Evolutionary conservation across 2,888 invertebrate genomes (phyloP).

Genomic region (Aphrophora alni): DNA sequence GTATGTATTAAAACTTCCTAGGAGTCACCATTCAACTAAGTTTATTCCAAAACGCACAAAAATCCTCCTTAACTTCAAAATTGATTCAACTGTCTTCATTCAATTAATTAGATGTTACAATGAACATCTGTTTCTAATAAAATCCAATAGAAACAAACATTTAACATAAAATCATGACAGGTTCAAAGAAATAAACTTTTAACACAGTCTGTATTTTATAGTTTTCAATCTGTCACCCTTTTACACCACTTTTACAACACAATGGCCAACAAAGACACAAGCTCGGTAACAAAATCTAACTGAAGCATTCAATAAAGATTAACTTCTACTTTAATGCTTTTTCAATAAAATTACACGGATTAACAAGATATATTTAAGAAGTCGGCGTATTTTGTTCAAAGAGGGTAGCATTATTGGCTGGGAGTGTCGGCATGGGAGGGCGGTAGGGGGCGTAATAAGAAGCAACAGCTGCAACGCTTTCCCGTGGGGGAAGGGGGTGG

Average conservation of each 20-base stretch:
- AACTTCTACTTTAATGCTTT: neutral
- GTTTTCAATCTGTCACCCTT: no score
- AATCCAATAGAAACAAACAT: no score
- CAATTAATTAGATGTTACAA: no score
- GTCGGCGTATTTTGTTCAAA: neutral
- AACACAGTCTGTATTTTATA: no score
- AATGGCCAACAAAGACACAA: neutral
- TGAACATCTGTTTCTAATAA: no score
- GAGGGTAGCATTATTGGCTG: neutral
- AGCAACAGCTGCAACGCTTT: slow-evolving; percentile 31
- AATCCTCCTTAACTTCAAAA: no score
- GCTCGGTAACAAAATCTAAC: neutral
- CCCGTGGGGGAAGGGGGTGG: neutral
- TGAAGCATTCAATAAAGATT: neutral
- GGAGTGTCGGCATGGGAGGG: no score
- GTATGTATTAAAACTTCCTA: no score
- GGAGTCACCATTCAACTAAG: no score
- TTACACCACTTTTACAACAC: neutral
- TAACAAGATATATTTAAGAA: neutral
- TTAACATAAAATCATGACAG: neutral
- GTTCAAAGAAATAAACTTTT: neutral
- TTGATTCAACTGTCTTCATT: no score
- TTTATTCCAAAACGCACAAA: no score
- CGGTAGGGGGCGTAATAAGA: slow-evolving; percentile 25
- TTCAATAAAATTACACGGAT: neutral